Base-by-base conservation (phyloP, 1,140 invertebrate species). In the Eciton burchellii region DNA sequence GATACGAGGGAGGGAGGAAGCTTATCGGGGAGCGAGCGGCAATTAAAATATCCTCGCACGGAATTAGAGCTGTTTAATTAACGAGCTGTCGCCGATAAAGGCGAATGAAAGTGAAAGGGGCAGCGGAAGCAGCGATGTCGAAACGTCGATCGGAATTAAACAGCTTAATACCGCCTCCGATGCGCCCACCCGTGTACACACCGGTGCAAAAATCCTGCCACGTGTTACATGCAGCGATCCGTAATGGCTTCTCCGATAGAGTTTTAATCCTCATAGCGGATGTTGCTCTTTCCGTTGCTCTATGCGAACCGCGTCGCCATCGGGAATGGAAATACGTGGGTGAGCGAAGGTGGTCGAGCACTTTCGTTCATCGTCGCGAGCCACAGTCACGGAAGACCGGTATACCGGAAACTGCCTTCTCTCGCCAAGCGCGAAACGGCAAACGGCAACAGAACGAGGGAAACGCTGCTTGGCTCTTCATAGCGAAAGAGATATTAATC, bases 251-350 rank as follows among this genome's bases (percentile, higher is more conserved):
- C n/a, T 54, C 1, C 2, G 6, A 21, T 54, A 54, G 6, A 43
- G 41, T 59, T 35, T 43, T 62, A 74, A 19, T 26, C 12, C 16
- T 11, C 29, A 12, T 26, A n/a, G 29, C 24, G 49, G 24, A 41
- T 54, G 45, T 21, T 52, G 12, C 16, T 49, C 49, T 14, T 24
- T 14, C 11, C 21, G 14, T 43, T 45, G 59, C n/a, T 43, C 12
- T 49, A 59, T 14, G 21, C 24, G 8, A 35, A 56, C 8, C 5
- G n/a, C 47, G 8, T 49, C n/a, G 24, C 19, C n/a, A 24, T 60
- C 72, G 66, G 52, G 19, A 76, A 65, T n/a, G n/a, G n/a, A 24
- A 19, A 14, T 6, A 68, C 84, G 85, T 86, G 73, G 85, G 84
- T 68, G 85, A 54, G 35, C 56, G 19, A 35, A 59, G 73, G 60